Evolutionary conservation across 1,140 invertebrate genomes (phyloP).

Genomic region (Popillia japonica): DNA sequence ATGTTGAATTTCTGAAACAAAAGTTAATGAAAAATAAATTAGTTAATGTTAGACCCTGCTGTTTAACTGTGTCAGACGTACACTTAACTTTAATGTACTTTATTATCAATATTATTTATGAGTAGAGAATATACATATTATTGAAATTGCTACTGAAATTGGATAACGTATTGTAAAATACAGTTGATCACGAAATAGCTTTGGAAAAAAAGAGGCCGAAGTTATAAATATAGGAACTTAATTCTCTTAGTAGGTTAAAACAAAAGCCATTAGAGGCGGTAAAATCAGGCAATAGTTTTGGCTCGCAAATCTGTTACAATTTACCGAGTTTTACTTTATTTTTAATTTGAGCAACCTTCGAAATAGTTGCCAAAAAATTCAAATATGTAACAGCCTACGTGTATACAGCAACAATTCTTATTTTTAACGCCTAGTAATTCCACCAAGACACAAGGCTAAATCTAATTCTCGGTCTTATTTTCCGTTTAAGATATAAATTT

Average conservation of each 20-base stretch:
- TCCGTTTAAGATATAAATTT: background rate
- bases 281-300: background rate
- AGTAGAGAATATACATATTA: no score
- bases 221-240: background rate
- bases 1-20: no score
- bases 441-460: background rate
- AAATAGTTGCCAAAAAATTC: conserved; percentile 20
- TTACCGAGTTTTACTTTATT: conserved; percentile 28
- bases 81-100: no score
- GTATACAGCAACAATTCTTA: conserved; percentile 26
- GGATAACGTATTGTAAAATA: no score
- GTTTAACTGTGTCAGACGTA: no score
- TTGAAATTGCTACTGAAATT: no score
- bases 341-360: conserved; percentile 33
- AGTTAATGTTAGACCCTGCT: no score
- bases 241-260: background rate
- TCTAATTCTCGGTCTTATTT: background rate
- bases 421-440: conserved; percentile 24
- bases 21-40: no score
- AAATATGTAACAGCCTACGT: conserved; percentile 22
- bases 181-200: no score
- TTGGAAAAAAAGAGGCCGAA: no score
- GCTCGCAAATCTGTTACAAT: conserved; percentile 17
- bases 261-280: background rate
- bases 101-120: no score